A percentile compares a stretch with the other conserved stretches of the same genome.
Evolutionary conservation across 2,113 vertebrate species (phyloP).

Genomic region (Phoenicopterus ruber): DNA sequence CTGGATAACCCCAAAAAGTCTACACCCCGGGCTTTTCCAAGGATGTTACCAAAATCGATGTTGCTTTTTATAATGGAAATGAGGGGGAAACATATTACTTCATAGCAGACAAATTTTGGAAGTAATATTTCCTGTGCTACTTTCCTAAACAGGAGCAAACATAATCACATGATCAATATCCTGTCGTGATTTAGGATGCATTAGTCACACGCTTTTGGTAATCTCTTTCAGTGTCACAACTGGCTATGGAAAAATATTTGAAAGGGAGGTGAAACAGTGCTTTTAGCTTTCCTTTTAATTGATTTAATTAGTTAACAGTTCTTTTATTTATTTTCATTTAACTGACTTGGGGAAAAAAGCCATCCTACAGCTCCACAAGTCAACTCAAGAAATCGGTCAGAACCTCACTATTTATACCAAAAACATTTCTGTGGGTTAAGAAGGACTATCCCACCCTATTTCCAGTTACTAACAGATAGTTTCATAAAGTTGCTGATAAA

Average conservation of each 20-base stretch:
- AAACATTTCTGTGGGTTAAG: background rate
- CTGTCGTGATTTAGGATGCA: background rate
- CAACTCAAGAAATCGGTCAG: background rate
- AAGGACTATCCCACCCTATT: background rate
- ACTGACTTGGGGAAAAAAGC: background rate
- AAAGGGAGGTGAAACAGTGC: background rate
- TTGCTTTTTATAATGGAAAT: slow-evolving; percentile 73
- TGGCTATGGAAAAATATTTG: background rate
- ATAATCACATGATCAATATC: background rate
- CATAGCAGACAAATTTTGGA: slow-evolving; percentile 79
- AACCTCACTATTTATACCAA: background rate
- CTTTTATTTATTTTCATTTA: background rate
- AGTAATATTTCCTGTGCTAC: slow-evolving; percentile 55
- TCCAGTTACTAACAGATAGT: background rate
- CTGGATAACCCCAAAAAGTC: slow-evolving; percentile 78
- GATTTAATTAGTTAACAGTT: background rate
- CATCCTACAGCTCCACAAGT: background rate
- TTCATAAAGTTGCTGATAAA: background rate
- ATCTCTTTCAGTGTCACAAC: background rate
- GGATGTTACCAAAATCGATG: slow-evolving; percentile 75
- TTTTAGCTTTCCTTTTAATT: background rate
- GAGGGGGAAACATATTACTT: slow-evolving; percentile 81
- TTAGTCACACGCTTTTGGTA: background rate
- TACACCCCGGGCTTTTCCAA: slow-evolving; percentile 77
- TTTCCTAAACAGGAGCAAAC: background rate